A percentile compares a stretch with the other conserved stretches of the same genome.
phyloP scores from a whole-genome alignment of 2,888 invertebrate genomes.

The Calameuta pallipes region DNA sequence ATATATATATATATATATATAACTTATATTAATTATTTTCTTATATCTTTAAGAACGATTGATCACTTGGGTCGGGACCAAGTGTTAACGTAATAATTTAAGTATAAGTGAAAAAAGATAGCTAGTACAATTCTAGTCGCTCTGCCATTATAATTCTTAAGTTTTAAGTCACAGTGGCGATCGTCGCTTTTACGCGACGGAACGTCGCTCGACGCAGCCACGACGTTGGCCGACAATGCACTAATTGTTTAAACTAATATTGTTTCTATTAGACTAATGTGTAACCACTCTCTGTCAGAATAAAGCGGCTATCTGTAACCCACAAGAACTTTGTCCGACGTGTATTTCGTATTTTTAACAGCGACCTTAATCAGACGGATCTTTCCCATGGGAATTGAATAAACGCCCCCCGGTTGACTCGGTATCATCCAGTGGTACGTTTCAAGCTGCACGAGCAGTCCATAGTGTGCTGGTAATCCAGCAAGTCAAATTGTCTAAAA shows the following conservation, averaged over 20 bases:
- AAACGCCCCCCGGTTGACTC: neutral
- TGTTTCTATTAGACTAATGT: conserved; percentile 8
- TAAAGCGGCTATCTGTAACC: conserved; percentile 21
- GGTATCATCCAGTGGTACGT: neutral
- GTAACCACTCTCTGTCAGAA: conserved; percentile 19
- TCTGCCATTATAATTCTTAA: neutral
- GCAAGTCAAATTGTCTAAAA: neutral
- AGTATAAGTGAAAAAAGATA: neutral
- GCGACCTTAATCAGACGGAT: neutral
- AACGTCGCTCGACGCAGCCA: too few species aligned
- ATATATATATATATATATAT: neutral
- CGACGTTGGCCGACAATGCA: neutral
- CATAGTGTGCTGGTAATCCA: neutral
- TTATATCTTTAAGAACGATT: neutral
- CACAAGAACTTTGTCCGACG: neutral
- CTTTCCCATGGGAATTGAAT: neutral
- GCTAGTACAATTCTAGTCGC: neutral
- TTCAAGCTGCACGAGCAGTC: neutral
- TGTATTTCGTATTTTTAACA: neutral
- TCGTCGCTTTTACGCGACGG: neutral
- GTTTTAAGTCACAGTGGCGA: neutral
- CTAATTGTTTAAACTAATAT: neutral
- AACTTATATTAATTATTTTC: neutral
- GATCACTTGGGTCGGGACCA: neutral
- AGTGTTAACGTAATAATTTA: neutral